phyloP scores from a whole-genome alignment of 2,113 vertebrate genomes.

The Mesoclemmys tuberculata region DNA sequence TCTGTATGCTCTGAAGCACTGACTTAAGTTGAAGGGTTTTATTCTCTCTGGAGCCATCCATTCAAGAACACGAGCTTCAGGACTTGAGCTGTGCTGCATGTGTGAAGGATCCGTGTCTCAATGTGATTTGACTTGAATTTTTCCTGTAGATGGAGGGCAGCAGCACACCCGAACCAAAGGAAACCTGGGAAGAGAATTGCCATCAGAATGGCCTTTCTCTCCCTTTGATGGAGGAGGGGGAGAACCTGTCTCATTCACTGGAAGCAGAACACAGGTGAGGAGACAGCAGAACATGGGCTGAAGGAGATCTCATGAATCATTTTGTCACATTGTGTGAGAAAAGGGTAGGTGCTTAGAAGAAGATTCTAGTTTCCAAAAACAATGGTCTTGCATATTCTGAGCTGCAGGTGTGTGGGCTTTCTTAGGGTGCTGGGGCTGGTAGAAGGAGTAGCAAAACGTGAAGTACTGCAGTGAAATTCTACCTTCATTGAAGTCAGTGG shows the following conservation, averaged over 20 bases:
- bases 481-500: background rate
- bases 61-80: background rate
- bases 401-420: background rate
- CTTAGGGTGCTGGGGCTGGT: background rate
- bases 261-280: conserved; percentile 97
- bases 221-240: conserved; percentile 89
- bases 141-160: conserved; percentile 77
- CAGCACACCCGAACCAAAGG: conserved; percentile 94
- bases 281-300: background rate
- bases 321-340: background rate
- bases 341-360: background rate
- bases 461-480: background rate
- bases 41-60: accelerated
- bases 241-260: conserved; percentile 94
- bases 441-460: background rate
- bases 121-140: background rate
- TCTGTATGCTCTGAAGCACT: background rate
- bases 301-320: background rate
- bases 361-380: background rate
- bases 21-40: background rate
- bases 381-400: background rate
- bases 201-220: conserved; percentile 95
- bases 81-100: background rate
- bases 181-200: conserved; percentile 88
- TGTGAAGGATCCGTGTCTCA: background rate